Evolutionary conservation across 1,140 invertebrate genomes (phyloP).

Genomic region (Idris sp.): DNA sequence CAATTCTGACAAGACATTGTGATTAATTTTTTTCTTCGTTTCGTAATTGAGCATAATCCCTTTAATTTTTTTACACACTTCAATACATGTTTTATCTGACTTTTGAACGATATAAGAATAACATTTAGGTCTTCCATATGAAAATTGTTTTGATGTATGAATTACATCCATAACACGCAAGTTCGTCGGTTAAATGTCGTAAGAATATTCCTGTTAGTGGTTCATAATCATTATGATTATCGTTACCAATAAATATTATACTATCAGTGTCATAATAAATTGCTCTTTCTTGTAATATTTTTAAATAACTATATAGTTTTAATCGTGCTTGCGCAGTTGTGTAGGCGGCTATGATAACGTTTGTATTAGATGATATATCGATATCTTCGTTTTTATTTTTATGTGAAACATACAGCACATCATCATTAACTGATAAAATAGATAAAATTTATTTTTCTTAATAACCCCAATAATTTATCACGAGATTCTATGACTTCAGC

Average conservation of each 20-base stretch:
- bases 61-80: conserved; percentile 57
- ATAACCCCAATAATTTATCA: no score
- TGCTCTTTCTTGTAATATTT: conserved; percentile 63
- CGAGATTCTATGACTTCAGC: no score
- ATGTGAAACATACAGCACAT: no score
- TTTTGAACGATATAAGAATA: conserved; percentile 52
- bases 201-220: conserved; percentile 61
- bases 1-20: no score
- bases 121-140: conserved; percentile 66
- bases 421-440: no score
- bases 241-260: conserved; percentile 63
- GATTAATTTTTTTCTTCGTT: no score
- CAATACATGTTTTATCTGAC: background rate
- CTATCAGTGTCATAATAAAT: conserved; percentile 76
- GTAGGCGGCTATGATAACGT: conserved; percentile 70
- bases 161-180: conserved; percentile 60
- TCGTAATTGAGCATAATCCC: conserved; percentile 52
- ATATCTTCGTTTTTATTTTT: conserved; percentile 33
- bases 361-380: conserved; percentile 43
- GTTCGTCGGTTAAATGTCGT: conserved; percentile 69
- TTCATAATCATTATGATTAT: conserved; percentile 14
- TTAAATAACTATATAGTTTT: conserved; percentile 70
- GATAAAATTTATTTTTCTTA: no score
- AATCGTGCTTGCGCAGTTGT: conserved; percentile 72
- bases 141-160: conserved; percentile 64